Base-by-base conservation (phyloP, 1,140 invertebrate species). In the Eupristina koningsbergeri region DNA sequence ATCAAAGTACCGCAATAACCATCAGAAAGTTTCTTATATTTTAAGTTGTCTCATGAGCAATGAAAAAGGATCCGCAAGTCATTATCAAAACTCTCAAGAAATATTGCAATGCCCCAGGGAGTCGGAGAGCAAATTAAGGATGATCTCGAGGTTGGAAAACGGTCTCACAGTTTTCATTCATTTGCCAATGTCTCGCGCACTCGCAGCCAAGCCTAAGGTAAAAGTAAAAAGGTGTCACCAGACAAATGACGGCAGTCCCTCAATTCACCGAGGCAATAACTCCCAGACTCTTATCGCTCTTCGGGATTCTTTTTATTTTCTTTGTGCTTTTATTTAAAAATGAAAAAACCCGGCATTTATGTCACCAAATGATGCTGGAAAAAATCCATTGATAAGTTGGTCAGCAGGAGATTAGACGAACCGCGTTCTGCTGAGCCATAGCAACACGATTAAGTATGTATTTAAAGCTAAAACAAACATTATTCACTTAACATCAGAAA, bases 201-300 rank as follows among this genome's bases (percentile, higher is more conserved):
- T 50, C 17, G 34, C 36, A n/a, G 36, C 45, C 15, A 0, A 58
- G 29, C 15, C 31, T 5, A 19, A 1, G 26, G 39, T 53, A n/a
- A 39, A 41, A 81, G 26, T 15, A 29, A 73, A 47, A 47, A 79
- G 58, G 22, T 15, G 26, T 9, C 13, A 22, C 2, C 22, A 1
- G 53, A 26, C 22, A 58, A 58, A 75, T 50, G 76, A 64, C 36
- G 41, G 45, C 58, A 29, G 58, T 78, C 76, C 53, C 26, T 78
- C 76, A 58, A 58, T 58, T 58, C 22, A n/a, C n/a, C 1, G 53
- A 22, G 26, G 26, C 19, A 58, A 58, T 58, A 58, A 58, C 53
- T 58, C 26, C 3, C 53, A 58, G 26, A 26, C 22, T 58, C 19
- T 26, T 58, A 58, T 58, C 53, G 9, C 53, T 19, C 8, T 31